Percentiles rank a stretch among this genome's conserved stretches.
Evolutionary conservation across 2,888 invertebrate genomes (phyloP).

Genomic region (Brachypalpus laphriformis): DNA sequence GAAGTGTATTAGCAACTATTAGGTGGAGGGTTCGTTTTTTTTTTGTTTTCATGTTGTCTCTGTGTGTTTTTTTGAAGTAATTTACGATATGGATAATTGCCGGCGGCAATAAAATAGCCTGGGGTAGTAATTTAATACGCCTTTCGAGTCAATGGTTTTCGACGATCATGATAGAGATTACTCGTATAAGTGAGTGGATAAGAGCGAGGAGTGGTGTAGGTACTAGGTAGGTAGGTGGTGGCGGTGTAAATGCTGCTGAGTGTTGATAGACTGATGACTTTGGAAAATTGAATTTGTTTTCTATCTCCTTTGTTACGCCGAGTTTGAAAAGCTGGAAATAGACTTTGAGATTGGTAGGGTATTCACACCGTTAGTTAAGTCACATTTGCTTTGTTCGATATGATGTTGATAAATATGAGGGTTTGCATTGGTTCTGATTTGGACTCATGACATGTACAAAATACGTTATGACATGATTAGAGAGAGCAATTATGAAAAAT

Average conservation of each 20-base stretch:
- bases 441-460: too few species aligned
- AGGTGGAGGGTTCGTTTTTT: conserved; percentile 24
- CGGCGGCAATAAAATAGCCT: conserved; percentile 42
- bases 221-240: neutral
- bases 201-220: conserved; percentile 1
- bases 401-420: too few species aligned
- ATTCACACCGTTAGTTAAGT: too few species aligned
- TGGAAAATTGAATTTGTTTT: neutral
- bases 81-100: conserved; percentile 64
- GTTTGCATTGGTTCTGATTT: too few species aligned
- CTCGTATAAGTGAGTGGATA: conserved; percentile 38
- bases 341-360: too few species aligned
- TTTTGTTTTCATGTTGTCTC: conserved; percentile 8
- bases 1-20: conserved; percentile 43
- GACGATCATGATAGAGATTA: conserved; percentile 56
- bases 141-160: conserved; percentile 60
- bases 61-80: conserved; percentile 36
- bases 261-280: conserved; percentile 32
- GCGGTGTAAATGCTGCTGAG: neutral
- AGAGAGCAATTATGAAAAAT: too few species aligned
- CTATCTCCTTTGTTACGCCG: neutral
- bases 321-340: too few species aligned
- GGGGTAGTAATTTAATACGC: conserved; percentile 42
- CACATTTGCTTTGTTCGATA: too few species aligned
- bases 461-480: too few species aligned